Conservation (phyloP, 2,113 vertebrate genomes). For the Centropus unirufus region DNA sequence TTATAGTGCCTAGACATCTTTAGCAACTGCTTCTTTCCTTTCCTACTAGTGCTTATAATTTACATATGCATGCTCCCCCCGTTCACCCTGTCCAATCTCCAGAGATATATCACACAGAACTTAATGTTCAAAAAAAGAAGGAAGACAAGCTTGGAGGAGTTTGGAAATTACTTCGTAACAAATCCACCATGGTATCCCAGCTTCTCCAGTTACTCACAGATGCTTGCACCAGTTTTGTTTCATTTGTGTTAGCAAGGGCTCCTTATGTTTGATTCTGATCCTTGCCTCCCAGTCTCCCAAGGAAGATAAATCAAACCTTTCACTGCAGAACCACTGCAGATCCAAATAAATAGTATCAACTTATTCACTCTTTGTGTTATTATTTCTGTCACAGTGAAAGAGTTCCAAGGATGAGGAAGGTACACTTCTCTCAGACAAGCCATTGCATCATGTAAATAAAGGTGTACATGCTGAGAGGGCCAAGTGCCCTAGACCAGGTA, state of each 20-base stretch:
- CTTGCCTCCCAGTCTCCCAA: not conserved
- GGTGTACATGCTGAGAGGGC: not conserved
- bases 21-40: not conserved
- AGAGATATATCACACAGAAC: not conserved
- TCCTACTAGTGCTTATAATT: not conserved
- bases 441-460: not conserved
- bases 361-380: not conserved
- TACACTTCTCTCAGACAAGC: not conserved
- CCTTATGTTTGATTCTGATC: not conserved
- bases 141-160: not conserved
- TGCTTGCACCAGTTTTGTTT: not conserved
- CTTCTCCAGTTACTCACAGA: not conserved
- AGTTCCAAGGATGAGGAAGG: not conserved
- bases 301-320: not conserved
- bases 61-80: not conserved
- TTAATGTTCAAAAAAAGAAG: not conserved
- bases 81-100: not conserved
- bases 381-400: not conserved
- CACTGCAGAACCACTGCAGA: not conserved
- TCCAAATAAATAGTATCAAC: not conserved
- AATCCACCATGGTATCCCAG: not conserved
- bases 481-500: not conserved
- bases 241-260: not conserved
- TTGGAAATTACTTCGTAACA: not conserved
- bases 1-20: constrained; percentile 1